Evolutionary conservation across 2,888 invertebrate genomes (phyloP).

Genomic region (Metalampra italica): DNA sequence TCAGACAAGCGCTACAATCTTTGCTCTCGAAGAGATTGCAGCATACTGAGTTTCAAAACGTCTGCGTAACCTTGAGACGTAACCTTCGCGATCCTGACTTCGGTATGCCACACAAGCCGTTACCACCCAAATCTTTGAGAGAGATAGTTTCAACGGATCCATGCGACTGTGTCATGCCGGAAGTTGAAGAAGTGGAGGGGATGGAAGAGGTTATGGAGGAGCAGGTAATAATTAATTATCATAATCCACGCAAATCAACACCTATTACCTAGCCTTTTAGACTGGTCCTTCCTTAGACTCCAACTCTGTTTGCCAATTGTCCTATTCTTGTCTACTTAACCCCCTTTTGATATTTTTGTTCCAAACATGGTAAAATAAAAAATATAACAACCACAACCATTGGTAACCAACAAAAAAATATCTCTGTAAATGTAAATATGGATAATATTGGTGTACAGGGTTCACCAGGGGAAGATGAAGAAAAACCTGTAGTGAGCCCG

Average conservation of each 20-base stretch:
- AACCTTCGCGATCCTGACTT: constrained; percentile 61
- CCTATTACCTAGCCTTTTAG: too few species aligned
- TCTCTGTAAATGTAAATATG: too few species aligned
- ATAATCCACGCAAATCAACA: not conserved
- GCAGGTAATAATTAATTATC: constrained; percentile 22
- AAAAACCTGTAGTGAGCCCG: constrained; percentile 29
- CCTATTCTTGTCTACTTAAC: too few species aligned
- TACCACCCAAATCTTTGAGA: constrained; percentile 31
- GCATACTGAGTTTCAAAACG: constrained; percentile 29
- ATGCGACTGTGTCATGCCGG: constrained; percentile 55
- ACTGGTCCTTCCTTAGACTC: too few species aligned
- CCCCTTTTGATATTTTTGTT: too few species aligned
- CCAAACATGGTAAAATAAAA: too few species aligned
- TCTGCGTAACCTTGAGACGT: constrained; percentile 40
- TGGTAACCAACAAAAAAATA: too few species aligned
- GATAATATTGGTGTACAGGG: too few species aligned
- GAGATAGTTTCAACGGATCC: constrained; percentile 40
- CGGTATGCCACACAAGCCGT: constrained; percentile 48
- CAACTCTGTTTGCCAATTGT: too few species aligned
- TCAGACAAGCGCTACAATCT: constrained; percentile 55
- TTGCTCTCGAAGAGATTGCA: constrained; percentile 37
- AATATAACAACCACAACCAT: too few species aligned
- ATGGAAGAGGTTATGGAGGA: constrained; percentile 30
- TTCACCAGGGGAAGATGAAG: constrained; percentile 20
- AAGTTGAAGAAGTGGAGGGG: constrained; percentile 39